Conservation (phyloP, 2,888 invertebrate species). For the Hirtodrosophila trivittata region DNA sequence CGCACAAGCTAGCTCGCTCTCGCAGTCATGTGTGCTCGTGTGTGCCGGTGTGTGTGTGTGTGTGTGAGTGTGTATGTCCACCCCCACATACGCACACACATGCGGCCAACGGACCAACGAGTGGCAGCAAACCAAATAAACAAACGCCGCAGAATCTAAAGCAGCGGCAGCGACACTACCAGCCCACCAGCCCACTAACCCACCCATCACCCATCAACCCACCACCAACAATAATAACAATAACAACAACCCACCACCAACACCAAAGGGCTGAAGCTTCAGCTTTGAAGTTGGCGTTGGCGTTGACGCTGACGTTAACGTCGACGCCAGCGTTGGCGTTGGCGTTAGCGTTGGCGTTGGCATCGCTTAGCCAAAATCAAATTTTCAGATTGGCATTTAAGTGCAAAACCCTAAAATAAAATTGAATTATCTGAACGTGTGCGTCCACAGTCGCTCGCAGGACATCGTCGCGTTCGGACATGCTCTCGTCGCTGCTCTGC, state of each 20-base stretch:
- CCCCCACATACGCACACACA: slow-evolving; percentile 75
- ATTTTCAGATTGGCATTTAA: slow-evolving; percentile 83
- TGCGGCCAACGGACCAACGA: slow-evolving; percentile 62
- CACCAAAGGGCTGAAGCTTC: slow-evolving; percentile 32
- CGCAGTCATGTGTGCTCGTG: slow-evolving; percentile 15
- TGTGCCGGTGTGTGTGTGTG: slow-evolving; percentile 9
- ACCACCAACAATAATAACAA: slow-evolving; percentile 46
- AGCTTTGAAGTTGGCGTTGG: slow-evolving; percentile 38
- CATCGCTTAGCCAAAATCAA: slow-evolving; percentile 81
- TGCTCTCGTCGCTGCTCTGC: slow-evolving; percentile 52
- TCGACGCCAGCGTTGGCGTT: slow-evolving; percentile 29
- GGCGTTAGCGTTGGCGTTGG: slow-evolving; percentile 29
- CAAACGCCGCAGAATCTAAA: slow-evolving; percentile 48
- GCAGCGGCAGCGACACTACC: slow-evolving; percentile 16
- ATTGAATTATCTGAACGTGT: slow-evolving; percentile 82
- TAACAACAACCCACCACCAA: slow-evolving; percentile 57
- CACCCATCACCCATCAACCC: slow-evolving; percentile 37
- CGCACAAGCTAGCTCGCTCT: slow-evolving; percentile 33
- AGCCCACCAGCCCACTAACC: slow-evolving; percentile 37
- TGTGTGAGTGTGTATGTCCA: slow-evolving; percentile 59
- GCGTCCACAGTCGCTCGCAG: slow-evolving; percentile 73
- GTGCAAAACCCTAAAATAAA: slow-evolving; percentile 82
- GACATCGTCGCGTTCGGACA: slow-evolving; percentile 77
- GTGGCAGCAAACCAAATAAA: slow-evolving; percentile 56
- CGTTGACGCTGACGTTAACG: slow-evolving; percentile 31